Conservation (phyloP, 2,888 invertebrate species). For the Caenorhabditis zanzibari region DNA sequence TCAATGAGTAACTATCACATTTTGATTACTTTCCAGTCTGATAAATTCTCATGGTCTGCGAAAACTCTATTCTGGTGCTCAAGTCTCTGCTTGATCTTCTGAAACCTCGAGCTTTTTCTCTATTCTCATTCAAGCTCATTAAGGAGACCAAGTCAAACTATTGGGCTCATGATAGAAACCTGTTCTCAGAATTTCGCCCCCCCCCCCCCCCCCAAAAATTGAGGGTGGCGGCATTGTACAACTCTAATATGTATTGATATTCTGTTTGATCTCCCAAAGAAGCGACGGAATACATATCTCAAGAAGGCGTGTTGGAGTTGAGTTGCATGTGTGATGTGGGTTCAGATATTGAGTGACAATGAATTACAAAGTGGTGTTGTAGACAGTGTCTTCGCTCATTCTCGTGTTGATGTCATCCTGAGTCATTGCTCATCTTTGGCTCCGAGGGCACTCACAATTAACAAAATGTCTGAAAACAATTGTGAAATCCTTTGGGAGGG, state of each 20-base stretch:
- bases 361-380: conserved; percentile 28
- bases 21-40: too few species aligned
- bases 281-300: conserved; percentile 7
- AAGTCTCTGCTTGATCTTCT: background rate
- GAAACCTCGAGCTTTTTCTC: background rate
- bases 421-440: background rate
- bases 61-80: too few species aligned
- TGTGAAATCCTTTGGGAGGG: background rate
- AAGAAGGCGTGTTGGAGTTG: background rate
- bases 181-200: background rate
- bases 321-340: conserved; percentile 12
- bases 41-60: too few species aligned
- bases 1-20: too few species aligned
- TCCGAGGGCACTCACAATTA: background rate
- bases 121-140: too few species aligned
- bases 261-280: conserved; percentile 13
- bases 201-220: background rate
- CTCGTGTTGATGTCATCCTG: conserved; percentile 12
- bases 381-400: conserved; percentile 9
- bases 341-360: conserved; percentile 30
- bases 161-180: background rate
- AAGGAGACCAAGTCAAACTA: background rate
- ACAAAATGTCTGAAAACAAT: background rate
- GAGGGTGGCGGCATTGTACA: conserved; percentile 4
- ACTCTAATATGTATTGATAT: conserved; percentile 36